Evolutionary conservation across 2,797 vertebrate genomes (phyloP).

Genomic region (Myotis pilosus): DNA sequence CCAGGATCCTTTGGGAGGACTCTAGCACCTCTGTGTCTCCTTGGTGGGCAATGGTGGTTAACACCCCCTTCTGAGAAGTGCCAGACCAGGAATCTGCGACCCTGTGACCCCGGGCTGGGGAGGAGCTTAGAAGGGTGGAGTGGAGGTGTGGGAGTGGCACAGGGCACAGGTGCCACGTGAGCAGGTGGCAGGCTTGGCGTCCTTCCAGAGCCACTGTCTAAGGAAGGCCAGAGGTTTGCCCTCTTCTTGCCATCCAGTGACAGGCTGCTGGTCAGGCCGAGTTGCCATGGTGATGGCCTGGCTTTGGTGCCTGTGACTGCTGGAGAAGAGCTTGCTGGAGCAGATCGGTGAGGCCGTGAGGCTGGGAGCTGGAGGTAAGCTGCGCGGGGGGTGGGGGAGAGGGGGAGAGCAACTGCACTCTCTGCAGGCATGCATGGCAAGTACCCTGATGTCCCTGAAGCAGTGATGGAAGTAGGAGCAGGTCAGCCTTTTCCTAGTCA

Average conservation of each 20-base stretch:
- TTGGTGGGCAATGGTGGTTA: too few relatives aligned
- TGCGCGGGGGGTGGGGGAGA: too few relatives aligned
- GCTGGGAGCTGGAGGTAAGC: neutral
- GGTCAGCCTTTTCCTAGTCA: too few relatives aligned
- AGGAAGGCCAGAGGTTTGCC: neutral
- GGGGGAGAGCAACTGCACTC: too few relatives aligned
- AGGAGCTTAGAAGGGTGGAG: neutral
- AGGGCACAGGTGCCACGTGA: neutral
- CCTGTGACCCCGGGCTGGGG: fast-evolving
- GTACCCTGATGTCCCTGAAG: too few relatives aligned
- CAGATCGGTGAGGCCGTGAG: too few relatives aligned
- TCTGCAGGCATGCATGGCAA: too few relatives aligned
- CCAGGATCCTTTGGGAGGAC: neutral
- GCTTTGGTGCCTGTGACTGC: neutral
- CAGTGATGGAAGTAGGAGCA: too few relatives aligned
- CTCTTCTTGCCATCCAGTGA: neutral
- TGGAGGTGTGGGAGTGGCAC: fast-evolving
- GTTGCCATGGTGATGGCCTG: neutral
- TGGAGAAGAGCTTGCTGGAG: neutral
- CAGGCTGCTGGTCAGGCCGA: too few relatives aligned
- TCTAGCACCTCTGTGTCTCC: neutral
- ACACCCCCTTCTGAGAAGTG: neutral
- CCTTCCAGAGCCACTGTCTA: neutral
- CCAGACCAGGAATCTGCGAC: fast-evolving
- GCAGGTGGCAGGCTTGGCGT: neutral